These are phyloP conservation scores for Phenganax subtilis DNA, from an alignment of 92 coral and sea anemone species.

Conservation along the genomic window DNA sequence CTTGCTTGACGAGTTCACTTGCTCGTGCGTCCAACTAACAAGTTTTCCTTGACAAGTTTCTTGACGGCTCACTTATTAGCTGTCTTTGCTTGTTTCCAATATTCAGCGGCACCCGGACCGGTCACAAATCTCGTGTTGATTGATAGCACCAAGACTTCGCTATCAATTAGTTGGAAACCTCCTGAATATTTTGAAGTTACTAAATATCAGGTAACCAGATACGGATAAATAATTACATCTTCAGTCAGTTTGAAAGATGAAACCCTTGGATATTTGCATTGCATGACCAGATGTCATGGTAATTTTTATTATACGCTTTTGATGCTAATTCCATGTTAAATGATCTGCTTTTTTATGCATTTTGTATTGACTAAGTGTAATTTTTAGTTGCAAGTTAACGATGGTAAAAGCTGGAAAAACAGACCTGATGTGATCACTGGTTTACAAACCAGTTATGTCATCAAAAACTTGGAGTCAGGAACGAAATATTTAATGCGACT, in stretches of 20 bases:
- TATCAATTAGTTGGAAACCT: slow-evolving; percentile 4
- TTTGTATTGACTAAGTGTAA: no score
- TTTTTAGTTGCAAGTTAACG: background rate
- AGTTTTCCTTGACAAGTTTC: background rate
- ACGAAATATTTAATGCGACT: slow-evolving; percentile 15
- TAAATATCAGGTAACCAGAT: background rate
- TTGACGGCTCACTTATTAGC: background rate
- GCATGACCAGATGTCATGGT: no score
- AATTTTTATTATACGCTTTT: no score
- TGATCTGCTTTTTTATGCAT: no score
- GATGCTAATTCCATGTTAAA: no score
- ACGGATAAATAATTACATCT: no score
- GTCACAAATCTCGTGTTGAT: background rate
- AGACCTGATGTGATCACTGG: background rate
- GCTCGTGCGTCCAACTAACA: no score
- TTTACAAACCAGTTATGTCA: background rate
- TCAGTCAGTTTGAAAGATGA: no score
- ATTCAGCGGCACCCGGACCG: slow-evolving; percentile 9
- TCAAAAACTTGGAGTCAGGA: background rate
- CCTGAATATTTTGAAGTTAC: background rate
- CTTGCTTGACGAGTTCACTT: no score
- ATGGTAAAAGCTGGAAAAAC: background rate
- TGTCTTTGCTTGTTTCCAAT: background rate
- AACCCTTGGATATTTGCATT: no score
- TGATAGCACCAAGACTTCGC: background rate